Conservation (phyloP, 2,113 vertebrate genomes). For the Urocynchramus pylzowi region DNA sequence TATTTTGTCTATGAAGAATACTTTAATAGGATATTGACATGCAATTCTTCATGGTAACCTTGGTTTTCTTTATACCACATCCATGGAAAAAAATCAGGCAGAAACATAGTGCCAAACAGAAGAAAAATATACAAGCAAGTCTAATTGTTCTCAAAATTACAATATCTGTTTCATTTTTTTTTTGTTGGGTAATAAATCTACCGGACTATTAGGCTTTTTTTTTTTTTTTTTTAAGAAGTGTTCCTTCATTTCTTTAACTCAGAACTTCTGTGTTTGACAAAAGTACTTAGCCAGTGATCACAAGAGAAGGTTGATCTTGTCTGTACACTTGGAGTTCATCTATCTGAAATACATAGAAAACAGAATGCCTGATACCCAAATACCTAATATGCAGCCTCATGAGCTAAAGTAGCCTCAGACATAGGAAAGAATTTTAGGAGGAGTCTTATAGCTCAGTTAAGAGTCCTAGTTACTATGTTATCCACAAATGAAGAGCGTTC, state of each 20-base stretch:
- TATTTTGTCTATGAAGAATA: background rate
- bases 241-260: background rate
- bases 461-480: background rate
- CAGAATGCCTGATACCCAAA: background rate
- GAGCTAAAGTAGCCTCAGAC: background rate
- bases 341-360: background rate
- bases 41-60: background rate
- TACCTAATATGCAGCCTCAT: background rate
- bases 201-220: background rate
- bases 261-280: background rate
- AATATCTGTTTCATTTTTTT: background rate
- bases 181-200: background rate
- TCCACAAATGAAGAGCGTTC: background rate
- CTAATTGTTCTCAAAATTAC: background rate
- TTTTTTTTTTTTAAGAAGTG: background rate
- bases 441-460: background rate
- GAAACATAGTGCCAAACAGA: background rate
- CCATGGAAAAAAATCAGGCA: background rate
- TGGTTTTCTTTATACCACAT: background rate
- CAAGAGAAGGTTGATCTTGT: background rate
- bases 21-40: background rate
- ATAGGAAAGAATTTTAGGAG: background rate
- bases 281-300: background rate
- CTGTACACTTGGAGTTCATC: background rate
- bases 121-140: background rate